Percentiles rank a stretch among this genome's conserved stretches.
These are phyloP conservation scores for Ips typographus DNA, from an alignment of 1,140 invertebrate species.

Conservation along the genomic window DNA sequence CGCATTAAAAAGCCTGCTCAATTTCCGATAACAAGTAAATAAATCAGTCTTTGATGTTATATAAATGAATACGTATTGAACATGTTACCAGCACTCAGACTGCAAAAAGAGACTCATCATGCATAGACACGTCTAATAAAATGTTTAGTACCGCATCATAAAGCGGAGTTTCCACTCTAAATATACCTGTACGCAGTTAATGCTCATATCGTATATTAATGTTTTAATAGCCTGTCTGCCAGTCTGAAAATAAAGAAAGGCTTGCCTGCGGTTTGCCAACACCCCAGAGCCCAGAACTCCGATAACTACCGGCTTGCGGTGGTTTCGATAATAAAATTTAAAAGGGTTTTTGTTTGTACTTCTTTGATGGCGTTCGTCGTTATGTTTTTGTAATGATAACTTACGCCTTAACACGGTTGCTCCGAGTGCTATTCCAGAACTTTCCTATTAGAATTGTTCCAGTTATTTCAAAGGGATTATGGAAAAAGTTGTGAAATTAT, in stretches of 20 bases:
- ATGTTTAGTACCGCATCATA: background rate
- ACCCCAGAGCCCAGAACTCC: conserved; percentile 27
- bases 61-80: no score
- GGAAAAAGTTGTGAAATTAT: conserved; percentile 4
- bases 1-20: no score
- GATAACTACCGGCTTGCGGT: conserved; percentile 28
- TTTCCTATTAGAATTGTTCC: conserved; percentile 17
- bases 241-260: conserved; percentile 20
- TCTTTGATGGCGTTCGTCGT: conserved; percentile 27
- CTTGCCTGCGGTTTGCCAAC: conserved; percentile 19
- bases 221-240: conserved; percentile 25
- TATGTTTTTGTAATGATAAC: conserved; percentile 32
- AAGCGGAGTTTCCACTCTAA: conserved; percentile 10
- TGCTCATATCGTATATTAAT: conserved; percentile 28
- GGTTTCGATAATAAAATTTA: conserved; percentile 34
- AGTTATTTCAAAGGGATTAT: conserved; percentile 19
- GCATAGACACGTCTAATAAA: background rate
- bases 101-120: no score
- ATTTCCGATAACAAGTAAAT: no score
- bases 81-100: no score
- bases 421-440: conserved; percentile 4
- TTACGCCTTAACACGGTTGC: conserved; percentile 17
- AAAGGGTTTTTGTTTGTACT: conserved; percentile 33
- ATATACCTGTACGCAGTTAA: conserved; percentile 15
- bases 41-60: no score